These are phyloP conservation scores for Tricholauxania praeusta DNA, from an alignment of 2,888 invertebrate species.

Conservation along the genomic window DNA sequence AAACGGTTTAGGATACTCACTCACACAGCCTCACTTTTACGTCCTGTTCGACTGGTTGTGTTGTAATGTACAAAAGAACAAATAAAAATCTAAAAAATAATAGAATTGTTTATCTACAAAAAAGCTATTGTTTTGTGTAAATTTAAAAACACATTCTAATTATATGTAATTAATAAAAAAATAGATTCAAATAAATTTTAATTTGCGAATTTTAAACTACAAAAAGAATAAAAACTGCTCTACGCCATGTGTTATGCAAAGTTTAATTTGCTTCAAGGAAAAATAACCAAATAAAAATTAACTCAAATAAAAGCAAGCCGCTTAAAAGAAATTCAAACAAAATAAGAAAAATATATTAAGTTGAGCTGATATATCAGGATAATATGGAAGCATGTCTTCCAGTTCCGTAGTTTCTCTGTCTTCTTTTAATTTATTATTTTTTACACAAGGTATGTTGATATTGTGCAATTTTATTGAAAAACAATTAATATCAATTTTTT, in stretches of 20 bases:
- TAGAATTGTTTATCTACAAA: slow-evolving; percentile 13
- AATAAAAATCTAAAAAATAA: slow-evolving; percentile 20
- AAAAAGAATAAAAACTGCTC: no score
- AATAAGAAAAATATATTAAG: slow-evolving; percentile 10
- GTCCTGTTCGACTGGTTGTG: slow-evolving; percentile 43
- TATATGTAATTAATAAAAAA: not conserved
- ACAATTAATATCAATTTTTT: not conserved
- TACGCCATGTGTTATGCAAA: slow-evolving; percentile 4
- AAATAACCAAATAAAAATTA: slow-evolving; percentile 3
- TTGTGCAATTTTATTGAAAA: not conserved
- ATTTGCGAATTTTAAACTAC: no score
- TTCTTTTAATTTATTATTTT: slow-evolving; percentile 68
- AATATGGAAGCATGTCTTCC: slow-evolving; percentile 69
- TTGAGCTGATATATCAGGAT: slow-evolving; percentile 50
- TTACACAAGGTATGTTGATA: slow-evolving; percentile 66
- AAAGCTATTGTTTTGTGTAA: not conserved
- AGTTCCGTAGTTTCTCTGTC: slow-evolving; percentile 68
- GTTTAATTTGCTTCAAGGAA: not conserved
- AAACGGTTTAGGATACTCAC: slow-evolving; percentile 10
- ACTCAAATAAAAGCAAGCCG: not conserved
- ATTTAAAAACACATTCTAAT: not conserved
- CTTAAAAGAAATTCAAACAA: not conserved
- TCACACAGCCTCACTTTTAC: slow-evolving; percentile 1
- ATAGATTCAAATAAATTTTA: not conserved
- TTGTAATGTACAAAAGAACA: slow-evolving; percentile 44